phyloP scores from a whole-genome alignment of 1,140 invertebrate species.

The Brevipalpus yothersi region DNA sequence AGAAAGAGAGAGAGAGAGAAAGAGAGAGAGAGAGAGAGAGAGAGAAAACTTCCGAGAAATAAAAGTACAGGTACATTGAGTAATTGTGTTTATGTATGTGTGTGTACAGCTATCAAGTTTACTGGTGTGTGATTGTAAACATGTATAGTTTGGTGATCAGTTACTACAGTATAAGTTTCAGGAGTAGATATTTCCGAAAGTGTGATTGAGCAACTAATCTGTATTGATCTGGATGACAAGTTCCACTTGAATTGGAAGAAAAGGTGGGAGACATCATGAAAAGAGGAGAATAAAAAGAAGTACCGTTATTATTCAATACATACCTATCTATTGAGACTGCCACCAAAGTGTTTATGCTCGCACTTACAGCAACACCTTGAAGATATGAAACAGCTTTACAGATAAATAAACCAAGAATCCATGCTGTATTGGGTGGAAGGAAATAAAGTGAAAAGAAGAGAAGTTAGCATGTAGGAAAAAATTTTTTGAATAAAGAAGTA shows the following conservation, averaged over 20 bases:
- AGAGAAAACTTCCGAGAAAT: background rate
- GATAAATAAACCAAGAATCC: constrained; percentile 73
- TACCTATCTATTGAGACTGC: constrained; percentile 80
- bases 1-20: background rate
- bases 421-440: constrained; percentile 32
- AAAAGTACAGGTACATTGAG: background rate
- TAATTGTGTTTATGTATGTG: too few relatives aligned
- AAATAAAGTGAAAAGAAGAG: background rate
- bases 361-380: constrained; percentile 74
- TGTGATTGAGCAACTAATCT: too few relatives aligned
- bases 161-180: too few relatives aligned
- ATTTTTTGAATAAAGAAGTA: too few relatives aligned
- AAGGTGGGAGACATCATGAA: too few relatives aligned
- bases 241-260: background rate
- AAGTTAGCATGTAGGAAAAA: background rate
- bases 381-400: constrained; percentile 82
- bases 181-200: too few relatives aligned
- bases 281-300: background rate
- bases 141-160: too few relatives aligned
- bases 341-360: constrained; percentile 75
- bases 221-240: background rate
- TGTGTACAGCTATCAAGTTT: too few relatives aligned
- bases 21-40: background rate
- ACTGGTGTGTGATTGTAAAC: too few relatives aligned
- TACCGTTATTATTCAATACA: constrained; percentile 16